Base-by-base conservation (phyloP, 2,888 invertebrate species). In the Ormyrus nitidulus region DNA sequence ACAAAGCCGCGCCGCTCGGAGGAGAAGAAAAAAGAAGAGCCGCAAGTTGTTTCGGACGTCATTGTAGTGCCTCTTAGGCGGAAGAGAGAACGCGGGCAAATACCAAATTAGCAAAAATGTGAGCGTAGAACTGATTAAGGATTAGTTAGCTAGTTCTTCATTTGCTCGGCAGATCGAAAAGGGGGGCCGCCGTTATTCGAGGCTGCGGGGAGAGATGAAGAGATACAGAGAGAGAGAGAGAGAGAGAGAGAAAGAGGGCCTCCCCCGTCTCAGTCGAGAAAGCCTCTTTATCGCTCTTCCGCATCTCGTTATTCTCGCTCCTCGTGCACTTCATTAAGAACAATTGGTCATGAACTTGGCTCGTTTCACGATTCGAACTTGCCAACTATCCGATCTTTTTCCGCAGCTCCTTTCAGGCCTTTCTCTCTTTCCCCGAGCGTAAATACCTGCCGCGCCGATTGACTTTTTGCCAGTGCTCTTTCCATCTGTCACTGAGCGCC, bases 291-390 rank as follows among this genome's bases (percentile, higher is more conserved):
- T 82, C 81, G 65, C 51, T 61, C 72, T 80, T 82, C 77, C 79
- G 79, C 70, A 80, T 82, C 81, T 82, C 79, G 72, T 73, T 77
- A 77, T 77, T 79, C 79, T 79, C 79, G 69, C 61, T 64, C 75
- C 76, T 76, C 81, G 79, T 79, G 77, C 80, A 75, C 82, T 82
- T 82, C 80, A 82, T 82, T 82, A 82, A 77, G 82, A 82, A 80
- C 82, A 82, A 82, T 82, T 82, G 82, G 72, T 82, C 80, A 80
- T 82, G 82, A 82, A 80, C 79, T 77, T 61, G 75, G 77, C 74
- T 79, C 58, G 58, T 79, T 78, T 76, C 81, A 71, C 79, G 71
- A 72, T 68, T 70, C 78, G 46, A 66, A 78, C 71, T 78, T 56
- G 59, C 65, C 64, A 61, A 34, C 71, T 34, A 72, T 34, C 34